phyloP scores from a whole-genome alignment of 1,140 invertebrate genomes.

The Platorchestia sp. region DNA sequence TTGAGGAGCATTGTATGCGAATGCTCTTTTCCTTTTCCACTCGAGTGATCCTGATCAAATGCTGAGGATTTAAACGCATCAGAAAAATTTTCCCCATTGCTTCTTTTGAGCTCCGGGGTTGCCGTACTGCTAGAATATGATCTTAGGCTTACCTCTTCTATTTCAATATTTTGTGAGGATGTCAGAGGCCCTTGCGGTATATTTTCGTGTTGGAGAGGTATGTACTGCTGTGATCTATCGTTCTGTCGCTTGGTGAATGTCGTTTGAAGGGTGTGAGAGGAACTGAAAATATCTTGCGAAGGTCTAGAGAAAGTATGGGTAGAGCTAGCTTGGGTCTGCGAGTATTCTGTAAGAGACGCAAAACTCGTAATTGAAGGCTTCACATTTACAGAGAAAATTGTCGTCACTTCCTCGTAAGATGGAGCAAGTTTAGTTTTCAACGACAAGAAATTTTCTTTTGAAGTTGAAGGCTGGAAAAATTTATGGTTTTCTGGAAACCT shows the following conservation, averaged over 20 bases:
- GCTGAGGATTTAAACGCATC: background rate
- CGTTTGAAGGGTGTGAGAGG: background rate
- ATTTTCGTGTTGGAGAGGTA: background rate
- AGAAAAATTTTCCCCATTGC: background rate
- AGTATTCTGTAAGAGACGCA: conserved; percentile 20
- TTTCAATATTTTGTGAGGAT: background rate
- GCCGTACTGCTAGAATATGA: background rate
- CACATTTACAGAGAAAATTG: conserved; percentile 26
- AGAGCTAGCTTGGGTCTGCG: background rate
- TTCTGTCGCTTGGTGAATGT: background rate
- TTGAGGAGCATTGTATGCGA: background rate
- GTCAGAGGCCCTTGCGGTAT: background rate
- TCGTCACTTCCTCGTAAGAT: conserved; percentile 18
- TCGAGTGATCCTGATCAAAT: background rate
- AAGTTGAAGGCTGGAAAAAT: background rate
- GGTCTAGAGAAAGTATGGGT: background rate
- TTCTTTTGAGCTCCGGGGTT: background rate
- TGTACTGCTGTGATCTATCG: background rate
- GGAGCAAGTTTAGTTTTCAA: background rate
- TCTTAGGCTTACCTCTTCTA: background rate
- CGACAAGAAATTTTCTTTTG: background rate
- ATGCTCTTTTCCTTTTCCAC: background rate
- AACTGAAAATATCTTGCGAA: background rate
- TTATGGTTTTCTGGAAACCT: background rate
- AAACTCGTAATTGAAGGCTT: conserved; percentile 16